phyloP scores from a whole-genome alignment of 2,888 invertebrate genomes.

The Rhimphoctona megacephalus region DNA sequence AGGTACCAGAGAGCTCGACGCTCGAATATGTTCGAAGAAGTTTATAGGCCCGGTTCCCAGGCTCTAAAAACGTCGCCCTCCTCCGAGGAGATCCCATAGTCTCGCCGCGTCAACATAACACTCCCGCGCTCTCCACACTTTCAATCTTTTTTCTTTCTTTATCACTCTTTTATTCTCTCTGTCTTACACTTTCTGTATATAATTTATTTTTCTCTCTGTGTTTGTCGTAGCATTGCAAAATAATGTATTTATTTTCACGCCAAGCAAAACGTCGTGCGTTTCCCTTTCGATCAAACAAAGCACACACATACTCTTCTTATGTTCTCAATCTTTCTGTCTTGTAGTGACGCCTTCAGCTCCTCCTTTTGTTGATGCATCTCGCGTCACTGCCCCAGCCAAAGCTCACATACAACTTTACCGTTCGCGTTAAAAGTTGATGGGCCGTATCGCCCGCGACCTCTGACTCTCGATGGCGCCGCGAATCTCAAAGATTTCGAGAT shows the following conservation, averaged over 20 bases:
- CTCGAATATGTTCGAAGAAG: slow-evolving; percentile 68
- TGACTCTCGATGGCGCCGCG: neutral
- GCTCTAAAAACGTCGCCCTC: slow-evolving; percentile 72
- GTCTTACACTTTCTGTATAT: slow-evolving; percentile 6
- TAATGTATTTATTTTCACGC: slow-evolving; percentile 41
- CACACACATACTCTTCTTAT: slow-evolving; percentile 7
- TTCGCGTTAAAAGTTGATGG: slow-evolving; percentile 48
- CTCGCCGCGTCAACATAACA: slow-evolving; percentile 68
- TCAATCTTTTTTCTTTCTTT: slow-evolving; percentile 21
- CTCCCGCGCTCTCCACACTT: slow-evolving; percentile 59
- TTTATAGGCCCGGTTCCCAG: slow-evolving; percentile 74
- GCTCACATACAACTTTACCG: slow-evolving; percentile 22
- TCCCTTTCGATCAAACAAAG: slow-evolving; percentile 57
- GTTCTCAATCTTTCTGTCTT: slow-evolving; percentile 6
- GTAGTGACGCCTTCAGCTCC: neutral
- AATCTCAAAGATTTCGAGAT: slow-evolving; percentile 57
- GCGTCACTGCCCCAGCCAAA: neutral
- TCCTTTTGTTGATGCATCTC: slow-evolving; percentile 40
- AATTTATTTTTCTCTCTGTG: neutral
- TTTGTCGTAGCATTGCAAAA: slow-evolving; percentile 26
- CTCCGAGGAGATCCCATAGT: slow-evolving; percentile 66
- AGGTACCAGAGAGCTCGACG: slow-evolving; percentile 33
- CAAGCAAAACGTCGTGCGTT: slow-evolving; percentile 38
- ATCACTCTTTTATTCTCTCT: slow-evolving; percentile 13
- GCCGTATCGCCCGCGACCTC: neutral